Conservation (phyloP, 2,888 invertebrate species). For the Lottia gigantea region DNA sequence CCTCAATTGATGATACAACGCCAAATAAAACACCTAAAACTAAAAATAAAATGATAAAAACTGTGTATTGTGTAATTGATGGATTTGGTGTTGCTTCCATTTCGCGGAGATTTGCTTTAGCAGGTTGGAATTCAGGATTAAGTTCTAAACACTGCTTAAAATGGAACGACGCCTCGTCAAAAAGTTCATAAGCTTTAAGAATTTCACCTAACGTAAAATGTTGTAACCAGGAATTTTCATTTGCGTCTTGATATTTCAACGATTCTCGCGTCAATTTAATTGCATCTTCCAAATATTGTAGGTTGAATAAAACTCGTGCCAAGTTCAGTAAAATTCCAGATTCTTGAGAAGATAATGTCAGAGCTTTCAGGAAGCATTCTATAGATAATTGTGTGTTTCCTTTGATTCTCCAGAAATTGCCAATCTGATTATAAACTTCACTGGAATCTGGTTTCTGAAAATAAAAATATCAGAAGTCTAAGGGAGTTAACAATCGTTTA, state of each 20-base stretch:
- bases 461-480: slow-evolving; percentile 4
- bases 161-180: slow-evolving; percentile 87
- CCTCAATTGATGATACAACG: slow-evolving; percentile 81
- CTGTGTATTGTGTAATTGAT: slow-evolving; percentile 85
- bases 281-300: slow-evolving; percentile 90
- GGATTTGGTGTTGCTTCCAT: slow-evolving; percentile 83
- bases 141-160: slow-evolving; percentile 84
- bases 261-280: slow-evolving; percentile 87
- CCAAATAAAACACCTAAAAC: slow-evolving; percentile 82
- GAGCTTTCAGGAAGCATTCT: slow-evolving; percentile 87
- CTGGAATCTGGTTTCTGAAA: slow-evolving; percentile 74
- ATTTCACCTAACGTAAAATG: slow-evolving; percentile 92
- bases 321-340: slow-evolving; percentile 87
- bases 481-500: background rate
- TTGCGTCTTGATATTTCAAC: slow-evolving; percentile 84
- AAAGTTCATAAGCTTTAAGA: slow-evolving; percentile 89
- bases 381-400: slow-evolving; percentile 88
- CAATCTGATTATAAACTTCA: slow-evolving; percentile 88
- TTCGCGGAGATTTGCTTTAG: slow-evolving; percentile 81
- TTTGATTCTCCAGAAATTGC: slow-evolving; percentile 91
- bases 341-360: slow-evolving; percentile 85
- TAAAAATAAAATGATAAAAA: slow-evolving; percentile 87
- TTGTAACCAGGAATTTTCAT: slow-evolving; percentile 90
- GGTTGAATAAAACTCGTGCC: slow-evolving; percentile 84
- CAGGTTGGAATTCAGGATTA: slow-evolving; percentile 87